Evolutionary conservation across 1,140 invertebrate genomes (phyloP).

Genomic region (Papilio polytes): DNA sequence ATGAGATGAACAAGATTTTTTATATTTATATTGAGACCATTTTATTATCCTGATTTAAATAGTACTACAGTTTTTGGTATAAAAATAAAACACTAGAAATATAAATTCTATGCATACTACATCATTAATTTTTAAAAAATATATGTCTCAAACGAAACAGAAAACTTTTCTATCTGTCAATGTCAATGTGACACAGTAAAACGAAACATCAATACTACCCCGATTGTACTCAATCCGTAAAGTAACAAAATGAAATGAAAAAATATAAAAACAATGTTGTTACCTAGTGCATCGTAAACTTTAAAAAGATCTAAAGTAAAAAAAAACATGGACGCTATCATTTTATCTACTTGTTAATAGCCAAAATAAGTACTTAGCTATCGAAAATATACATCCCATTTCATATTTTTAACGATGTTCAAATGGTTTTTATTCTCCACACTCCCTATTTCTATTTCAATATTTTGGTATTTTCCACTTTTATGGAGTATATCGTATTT

Average conservation of each 20-base stretch:
- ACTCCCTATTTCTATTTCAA: slow-evolving; percentile 55
- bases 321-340: neutral
- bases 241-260: slow-evolving; percentile 27
- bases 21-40: too few species aligned
- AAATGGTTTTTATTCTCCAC: slow-evolving; percentile 61
- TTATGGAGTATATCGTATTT: slow-evolving; percentile 63
- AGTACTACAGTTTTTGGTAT: too few species aligned
- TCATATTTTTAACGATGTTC: slow-evolving; percentile 56
- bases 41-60: too few species aligned
- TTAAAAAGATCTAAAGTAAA: slow-evolving; percentile 6
- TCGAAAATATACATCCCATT: slow-evolving; percentile 29
- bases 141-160: too few species aligned
- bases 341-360: slow-evolving; percentile 10
- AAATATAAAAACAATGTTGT: slow-evolving; percentile 37
- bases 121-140: too few species aligned
- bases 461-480: slow-evolving; percentile 67
- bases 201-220: slow-evolving; percentile 30
- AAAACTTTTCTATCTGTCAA: too few species aligned
- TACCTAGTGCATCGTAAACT: slow-evolving; percentile 9
- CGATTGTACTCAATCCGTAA: slow-evolving; percentile 2
- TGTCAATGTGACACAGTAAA: neutral
- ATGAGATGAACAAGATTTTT: too few species aligned
- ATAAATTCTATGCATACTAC: too few species aligned
- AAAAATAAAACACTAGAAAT: too few species aligned
- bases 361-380: slow-evolving; percentile 5